phyloP scores from a whole-genome alignment of 30 jellyfish, hydroid and myxozoan species.

The Aurelia aurita region DNA sequence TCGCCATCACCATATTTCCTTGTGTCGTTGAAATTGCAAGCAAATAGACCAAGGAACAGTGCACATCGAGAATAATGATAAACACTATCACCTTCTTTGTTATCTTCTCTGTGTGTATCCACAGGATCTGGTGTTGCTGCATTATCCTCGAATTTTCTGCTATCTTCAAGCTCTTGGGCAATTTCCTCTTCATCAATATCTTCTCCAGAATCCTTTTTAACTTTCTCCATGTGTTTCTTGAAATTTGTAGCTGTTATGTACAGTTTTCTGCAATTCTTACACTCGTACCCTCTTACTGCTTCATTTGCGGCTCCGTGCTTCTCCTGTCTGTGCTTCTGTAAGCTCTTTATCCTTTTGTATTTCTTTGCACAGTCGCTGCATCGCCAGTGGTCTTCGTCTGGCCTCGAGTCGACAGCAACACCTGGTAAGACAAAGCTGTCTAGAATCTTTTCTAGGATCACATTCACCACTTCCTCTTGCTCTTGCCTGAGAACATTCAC shows the following conservation, averaged over 20 bases:
- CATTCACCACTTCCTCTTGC: not conserved
- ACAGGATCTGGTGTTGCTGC: not conserved
- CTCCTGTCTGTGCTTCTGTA: not conserved
- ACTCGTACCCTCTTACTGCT: not conserved
- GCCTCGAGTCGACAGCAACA: slow-evolving; percentile 6
- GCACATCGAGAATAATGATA: not conserved
- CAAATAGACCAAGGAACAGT: slow-evolving; percentile 1
- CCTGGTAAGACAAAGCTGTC: slow-evolving; percentile 3
- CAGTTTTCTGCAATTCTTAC: slow-evolving; percentile 1
- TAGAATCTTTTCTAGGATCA: not conserved
- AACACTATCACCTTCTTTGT: not conserved
- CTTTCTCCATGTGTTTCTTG: not conserved
- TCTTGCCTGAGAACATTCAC: not conserved
- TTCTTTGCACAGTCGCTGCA: not conserved
- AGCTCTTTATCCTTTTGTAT: not conserved
- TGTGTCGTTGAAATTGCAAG: slow-evolving; percentile 18
- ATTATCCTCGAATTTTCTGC: not conserved
- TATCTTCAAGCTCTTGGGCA: not conserved
- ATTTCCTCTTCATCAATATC: not conserved
- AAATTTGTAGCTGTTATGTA: not conserved
- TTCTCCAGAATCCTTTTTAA: no score
- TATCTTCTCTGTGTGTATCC: not conserved
- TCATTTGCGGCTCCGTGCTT: not conserved
- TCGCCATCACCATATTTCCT: slow-evolving; percentile 47
- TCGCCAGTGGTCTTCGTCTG: slow-evolving; percentile 3